Percentiles rank a stretch among this genome's conserved stretches.
Conservation (phyloP, 2,113 vertebrate species). For the Zootoca vivipara region DNA sequence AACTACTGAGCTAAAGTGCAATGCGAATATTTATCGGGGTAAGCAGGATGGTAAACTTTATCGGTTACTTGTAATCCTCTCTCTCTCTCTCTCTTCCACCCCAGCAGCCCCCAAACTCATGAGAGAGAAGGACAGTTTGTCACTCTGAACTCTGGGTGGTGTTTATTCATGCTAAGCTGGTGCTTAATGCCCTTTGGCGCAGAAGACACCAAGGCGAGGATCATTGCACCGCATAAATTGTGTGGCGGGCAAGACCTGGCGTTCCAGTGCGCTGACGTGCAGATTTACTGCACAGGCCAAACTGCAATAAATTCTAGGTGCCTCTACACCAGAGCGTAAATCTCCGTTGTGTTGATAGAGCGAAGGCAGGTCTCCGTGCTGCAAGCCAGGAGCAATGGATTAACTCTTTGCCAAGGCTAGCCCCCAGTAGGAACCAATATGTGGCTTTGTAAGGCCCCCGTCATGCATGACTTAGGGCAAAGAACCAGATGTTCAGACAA, state of each 20-base stretch:
- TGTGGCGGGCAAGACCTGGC: background rate
- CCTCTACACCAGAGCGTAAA: background rate
- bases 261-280: accelerated
- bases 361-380: background rate
- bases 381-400: background rate
- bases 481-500: background rate
- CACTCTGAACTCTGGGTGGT: accelerated
- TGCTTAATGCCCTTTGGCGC: background rate
- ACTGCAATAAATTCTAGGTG: background rate
- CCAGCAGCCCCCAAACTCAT: background rate
- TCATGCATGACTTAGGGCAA: accelerated
- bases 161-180: background rate
- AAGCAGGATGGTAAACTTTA: conserved; percentile 41
- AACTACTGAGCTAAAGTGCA: conserved; percentile 49
- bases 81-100: background rate
- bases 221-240: background rate
- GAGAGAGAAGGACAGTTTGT: accelerated
- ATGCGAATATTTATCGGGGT: conserved; percentile 67
- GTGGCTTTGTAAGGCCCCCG: background rate
- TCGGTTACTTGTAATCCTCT: conserved; percentile 17
- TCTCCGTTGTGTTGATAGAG: conserved; percentile 7
- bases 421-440: background rate
- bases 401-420: background rate
- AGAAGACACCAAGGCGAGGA: background rate
- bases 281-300: background rate